phyloP scores from a whole-genome alignment of 1,140 invertebrate genomes.

The Eciton burchellii region DNA sequence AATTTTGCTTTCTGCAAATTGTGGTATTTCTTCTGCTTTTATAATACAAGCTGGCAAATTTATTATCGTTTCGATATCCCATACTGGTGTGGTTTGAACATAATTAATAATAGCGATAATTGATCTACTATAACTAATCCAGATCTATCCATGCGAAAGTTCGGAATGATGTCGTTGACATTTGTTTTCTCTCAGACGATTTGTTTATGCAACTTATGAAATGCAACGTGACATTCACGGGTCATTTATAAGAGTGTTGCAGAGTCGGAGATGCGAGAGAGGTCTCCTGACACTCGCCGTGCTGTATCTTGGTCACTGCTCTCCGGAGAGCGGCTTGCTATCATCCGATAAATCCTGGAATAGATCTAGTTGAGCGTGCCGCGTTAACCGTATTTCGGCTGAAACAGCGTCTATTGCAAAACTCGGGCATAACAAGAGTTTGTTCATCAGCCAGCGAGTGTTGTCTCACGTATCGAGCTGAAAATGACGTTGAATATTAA shows the following conservation, averaged over 20 bases:
- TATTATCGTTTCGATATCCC: not conserved
- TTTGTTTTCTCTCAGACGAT: not conserved
- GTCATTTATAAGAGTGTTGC: constrained; percentile 56
- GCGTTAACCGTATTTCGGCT: constrained; percentile 18
- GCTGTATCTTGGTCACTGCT: constrained; percentile 65
- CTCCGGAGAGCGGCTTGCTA: constrained; percentile 49
- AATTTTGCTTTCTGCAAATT: not conserved
- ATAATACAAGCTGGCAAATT: constrained; percentile 1
- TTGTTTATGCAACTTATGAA: constrained; percentile 48
- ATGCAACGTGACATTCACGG: constrained; percentile 17
- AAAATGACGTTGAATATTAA: not conserved
- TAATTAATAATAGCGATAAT: not conserved
- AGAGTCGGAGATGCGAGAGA: constrained; percentile 30
- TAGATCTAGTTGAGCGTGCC: constrained; percentile 47
- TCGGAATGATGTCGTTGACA: not conserved
- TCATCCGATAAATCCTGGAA: constrained; percentile 10
- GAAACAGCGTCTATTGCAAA: constrained; percentile 13
- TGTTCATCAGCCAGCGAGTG: not conserved
- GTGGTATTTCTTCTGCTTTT: not conserved
- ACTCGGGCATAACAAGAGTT: not conserved
- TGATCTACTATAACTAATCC: not conserved
- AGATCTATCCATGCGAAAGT: not conserved
- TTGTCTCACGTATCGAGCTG: constrained; percentile 11
- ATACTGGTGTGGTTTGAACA: not conserved
- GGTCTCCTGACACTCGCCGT: constrained; percentile 44